phyloP scores from a whole-genome alignment of 2,797 vertebrate genomes.

The Sebastes taczanowskii region DNA sequence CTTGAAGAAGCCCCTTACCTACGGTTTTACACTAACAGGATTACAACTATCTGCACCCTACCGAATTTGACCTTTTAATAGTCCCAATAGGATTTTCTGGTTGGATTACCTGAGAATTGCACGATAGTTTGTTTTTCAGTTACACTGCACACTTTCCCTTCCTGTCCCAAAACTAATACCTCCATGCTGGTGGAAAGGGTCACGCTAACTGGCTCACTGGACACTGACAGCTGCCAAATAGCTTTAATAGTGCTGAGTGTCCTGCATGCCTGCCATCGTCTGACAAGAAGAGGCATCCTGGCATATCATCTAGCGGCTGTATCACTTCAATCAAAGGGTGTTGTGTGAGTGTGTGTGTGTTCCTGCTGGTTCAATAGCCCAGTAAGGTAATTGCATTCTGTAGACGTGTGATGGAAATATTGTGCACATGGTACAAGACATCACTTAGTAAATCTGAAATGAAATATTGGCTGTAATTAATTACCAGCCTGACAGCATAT shows the following conservation, averaged over 20 bases:
- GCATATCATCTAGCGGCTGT: background rate
- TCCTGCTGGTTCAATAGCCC: constrained; percentile 15
- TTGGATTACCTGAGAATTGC: constrained; percentile 43
- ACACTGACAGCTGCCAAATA: constrained; percentile 32
- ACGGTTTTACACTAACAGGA: constrained; percentile 11
- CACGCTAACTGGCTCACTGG: constrained; percentile 39
- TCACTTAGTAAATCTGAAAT: constrained; percentile 35
- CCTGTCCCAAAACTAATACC: constrained; percentile 27
- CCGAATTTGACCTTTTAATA: constrained; percentile 12
- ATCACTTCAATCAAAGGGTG: constrained; percentile 3
- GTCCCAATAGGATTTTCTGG: constrained; percentile 36
- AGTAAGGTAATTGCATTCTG: constrained; percentile 36
- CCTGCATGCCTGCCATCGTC: constrained; percentile 13
- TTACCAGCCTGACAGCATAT: constrained; percentile 14
- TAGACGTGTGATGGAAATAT: constrained; percentile 29
- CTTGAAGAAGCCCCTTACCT: background rate
- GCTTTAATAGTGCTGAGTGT: constrained; percentile 37
- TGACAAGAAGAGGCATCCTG: constrained; percentile 33
- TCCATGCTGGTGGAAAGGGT: constrained; percentile 26
- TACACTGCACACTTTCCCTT: constrained; percentile 6
- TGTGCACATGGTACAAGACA: constrained; percentile 35
- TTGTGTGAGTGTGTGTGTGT: background rate
- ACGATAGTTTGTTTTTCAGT: background rate
- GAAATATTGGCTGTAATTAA: constrained; percentile 46
- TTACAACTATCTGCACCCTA: constrained; percentile 29